Evolutionary conservation across 2,797 vertebrate genomes (phyloP).

Genomic region (Remorina albescens): DNA sequence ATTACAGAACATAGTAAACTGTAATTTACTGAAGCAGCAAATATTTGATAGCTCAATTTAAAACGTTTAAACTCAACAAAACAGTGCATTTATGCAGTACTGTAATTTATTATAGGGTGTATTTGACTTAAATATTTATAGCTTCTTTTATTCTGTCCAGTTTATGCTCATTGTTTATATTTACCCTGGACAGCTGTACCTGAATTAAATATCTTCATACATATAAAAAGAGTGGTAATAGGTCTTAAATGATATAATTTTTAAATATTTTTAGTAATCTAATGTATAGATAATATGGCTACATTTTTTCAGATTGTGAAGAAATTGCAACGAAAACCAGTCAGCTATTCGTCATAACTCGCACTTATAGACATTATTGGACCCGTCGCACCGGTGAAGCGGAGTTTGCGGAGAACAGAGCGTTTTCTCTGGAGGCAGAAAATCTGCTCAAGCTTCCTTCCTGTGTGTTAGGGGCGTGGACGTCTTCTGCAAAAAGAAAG

Average conservation of each 20-base stretch:
- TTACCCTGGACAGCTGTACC: not conserved
- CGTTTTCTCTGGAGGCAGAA: constrained; percentile 25
- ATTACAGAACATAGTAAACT: not conserved
- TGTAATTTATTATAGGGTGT: not conserved
- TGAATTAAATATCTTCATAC: not conserved
- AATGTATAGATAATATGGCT: too few species aligned
- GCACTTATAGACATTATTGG: too few species aligned
- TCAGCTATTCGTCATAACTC: too few species aligned
- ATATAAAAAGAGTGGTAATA: not conserved
- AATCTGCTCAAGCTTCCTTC: constrained; percentile 63
- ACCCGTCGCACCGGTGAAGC: too few species aligned
- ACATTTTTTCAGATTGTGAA: not conserved
- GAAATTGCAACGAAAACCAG: not conserved
- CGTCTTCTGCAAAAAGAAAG: constrained; percentile 39
- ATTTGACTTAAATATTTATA: not conserved
- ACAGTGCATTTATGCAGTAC: not conserved
- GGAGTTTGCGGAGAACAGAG: not conserved
- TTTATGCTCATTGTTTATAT: not conserved
- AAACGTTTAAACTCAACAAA: not conserved
- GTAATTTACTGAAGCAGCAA: not conserved
- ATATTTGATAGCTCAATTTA: not conserved
- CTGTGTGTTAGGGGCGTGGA: constrained; percentile 66
- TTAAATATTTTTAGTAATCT: too few species aligned
- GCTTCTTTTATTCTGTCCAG: not conserved
- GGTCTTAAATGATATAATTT: not conserved